phyloP scores from a whole-genome alignment of 2,888 invertebrate genomes.

The Melieria crassipennis region DNA sequence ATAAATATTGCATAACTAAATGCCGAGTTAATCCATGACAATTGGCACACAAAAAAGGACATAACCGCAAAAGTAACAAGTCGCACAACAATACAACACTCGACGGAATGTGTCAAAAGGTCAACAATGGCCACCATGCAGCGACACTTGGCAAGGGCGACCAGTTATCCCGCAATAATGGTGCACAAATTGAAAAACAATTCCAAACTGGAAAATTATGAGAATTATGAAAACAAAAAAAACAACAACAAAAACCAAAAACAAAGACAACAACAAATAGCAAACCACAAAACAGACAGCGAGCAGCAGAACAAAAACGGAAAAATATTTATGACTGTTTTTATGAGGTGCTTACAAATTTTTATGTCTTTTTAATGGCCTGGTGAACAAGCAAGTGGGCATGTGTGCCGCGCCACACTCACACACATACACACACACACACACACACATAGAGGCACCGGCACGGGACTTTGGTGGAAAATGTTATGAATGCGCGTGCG shows the following conservation, averaged over 20 bases:
- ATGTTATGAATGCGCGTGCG: slow-evolving; percentile 56
- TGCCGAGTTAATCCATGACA: too few species aligned
- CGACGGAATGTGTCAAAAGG: slow-evolving; percentile 4
- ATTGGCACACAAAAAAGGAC: too few species aligned
- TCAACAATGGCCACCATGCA: slow-evolving; percentile 22
- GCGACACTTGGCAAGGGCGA: slow-evolving; percentile 6
- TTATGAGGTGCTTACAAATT: slow-evolving; percentile 68
- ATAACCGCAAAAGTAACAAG: neutral
- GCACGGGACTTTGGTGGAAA: slow-evolving; percentile 36
- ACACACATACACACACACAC: slow-evolving; percentile 16
- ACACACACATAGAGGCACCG: neutral
- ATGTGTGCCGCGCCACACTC: slow-evolving; percentile 18
- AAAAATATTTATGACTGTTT: slow-evolving; percentile 63
- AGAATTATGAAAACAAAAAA: slow-evolving; percentile 30
- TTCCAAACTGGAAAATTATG: slow-evolving; percentile 27
- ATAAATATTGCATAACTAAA: too few species aligned
- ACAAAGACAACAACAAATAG: slow-evolving; percentile 29
- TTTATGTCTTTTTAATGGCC: slow-evolving; percentile 66
- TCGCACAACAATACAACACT: slow-evolving; percentile 15
- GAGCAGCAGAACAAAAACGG: slow-evolving; percentile 20
- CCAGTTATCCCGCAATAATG: slow-evolving; percentile 23
- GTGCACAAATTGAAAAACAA: slow-evolving; percentile 29
- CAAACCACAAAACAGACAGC: slow-evolving; percentile 20
- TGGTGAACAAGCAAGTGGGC: slow-evolving; percentile 27
- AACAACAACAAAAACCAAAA: slow-evolving; percentile 30